Evolutionary conservation across 2,797 vertebrate genomes (phyloP).

Genomic region (Apogon hyalosoma): DNA sequence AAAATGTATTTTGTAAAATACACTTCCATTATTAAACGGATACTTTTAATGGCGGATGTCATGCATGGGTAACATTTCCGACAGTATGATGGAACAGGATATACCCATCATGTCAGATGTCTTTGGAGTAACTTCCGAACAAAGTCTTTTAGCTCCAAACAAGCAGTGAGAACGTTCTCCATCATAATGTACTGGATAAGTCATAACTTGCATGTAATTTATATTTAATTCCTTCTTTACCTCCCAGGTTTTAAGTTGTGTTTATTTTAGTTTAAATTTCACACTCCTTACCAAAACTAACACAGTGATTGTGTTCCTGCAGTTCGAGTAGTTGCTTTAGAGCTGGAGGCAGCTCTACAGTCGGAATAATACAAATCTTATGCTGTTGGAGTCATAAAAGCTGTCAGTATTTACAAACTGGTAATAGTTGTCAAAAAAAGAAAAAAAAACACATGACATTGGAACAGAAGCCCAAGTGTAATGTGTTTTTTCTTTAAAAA

Average conservation of each 20-base stretch:
- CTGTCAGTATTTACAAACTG: slow-evolving; percentile 28
- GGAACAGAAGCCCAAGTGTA: slow-evolving; percentile 52
- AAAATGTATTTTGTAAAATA: too few relatives aligned
- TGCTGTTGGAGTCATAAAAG: slow-evolving; percentile 44
- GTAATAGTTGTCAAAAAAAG: slow-evolving; percentile 22
- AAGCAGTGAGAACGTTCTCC: slow-evolving; percentile 40
- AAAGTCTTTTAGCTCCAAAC: slow-evolving; percentile 27
- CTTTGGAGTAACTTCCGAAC: slow-evolving; percentile 19
- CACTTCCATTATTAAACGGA: too few relatives aligned
- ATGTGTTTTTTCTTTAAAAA: slow-evolving; percentile 43
- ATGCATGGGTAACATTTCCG: neutral
- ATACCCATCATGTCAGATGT: slow-evolving; percentile 14
- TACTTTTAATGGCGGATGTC: too few relatives aligned
- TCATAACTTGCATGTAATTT: slow-evolving; percentile 28
- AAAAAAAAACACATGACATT: slow-evolving; percentile 28
- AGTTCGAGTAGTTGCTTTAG: slow-evolving; percentile 39
- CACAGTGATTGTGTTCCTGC: slow-evolving; percentile 9
- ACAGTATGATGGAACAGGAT: neutral
- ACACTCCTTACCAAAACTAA: neutral
- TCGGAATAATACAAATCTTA: slow-evolving; percentile 44
- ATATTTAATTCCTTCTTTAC: slow-evolving; percentile 20
- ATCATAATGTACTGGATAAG: slow-evolving; percentile 28
- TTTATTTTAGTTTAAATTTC: slow-evolving; percentile 20
- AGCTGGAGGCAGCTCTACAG: slow-evolving; percentile 28
- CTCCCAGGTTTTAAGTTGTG: neutral